These are phyloP conservation scores for Leptoteleia sp. DNA, from an alignment of 1,140 invertebrate species.

Conservation along the genomic window DNA sequence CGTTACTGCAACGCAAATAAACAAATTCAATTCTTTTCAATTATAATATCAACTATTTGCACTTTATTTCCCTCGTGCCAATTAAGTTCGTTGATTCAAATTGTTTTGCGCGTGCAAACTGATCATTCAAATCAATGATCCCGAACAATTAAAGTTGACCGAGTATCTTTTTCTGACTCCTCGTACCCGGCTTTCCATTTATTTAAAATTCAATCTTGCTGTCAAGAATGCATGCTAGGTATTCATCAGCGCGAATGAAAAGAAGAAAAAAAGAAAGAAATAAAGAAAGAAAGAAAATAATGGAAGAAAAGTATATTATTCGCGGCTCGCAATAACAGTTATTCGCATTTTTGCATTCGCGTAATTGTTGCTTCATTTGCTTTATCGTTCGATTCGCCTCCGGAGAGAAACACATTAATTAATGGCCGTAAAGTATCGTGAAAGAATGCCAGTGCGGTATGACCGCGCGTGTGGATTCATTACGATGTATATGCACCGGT, in stretches of 20 bases:
- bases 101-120: no score
- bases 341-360: slow-evolving; percentile 58
- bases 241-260: background rate
- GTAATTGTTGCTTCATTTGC: slow-evolving; percentile 66
- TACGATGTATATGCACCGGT: slow-evolving; percentile 60
- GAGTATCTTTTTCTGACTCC: no score
- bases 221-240: slow-evolving; percentile 17
- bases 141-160: no score
- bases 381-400: slow-evolving; percentile 65
- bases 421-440: slow-evolving; percentile 65
- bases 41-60: no score
- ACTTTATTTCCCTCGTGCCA: no score
- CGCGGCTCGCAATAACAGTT: slow-evolving; percentile 53
- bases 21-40: no score
- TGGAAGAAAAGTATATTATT: slow-evolving; percentile 45
- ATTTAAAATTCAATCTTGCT: slow-evolving; percentile 10
- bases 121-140: no score
- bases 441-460: slow-evolving; percentile 65
- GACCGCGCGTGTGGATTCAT: slow-evolving; percentile 64
- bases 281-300: no score
- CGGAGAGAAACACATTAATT: slow-evolving; percentile 63
- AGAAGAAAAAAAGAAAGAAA: no score
- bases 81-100: no score
- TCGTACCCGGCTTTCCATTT: slow-evolving; percentile 1
- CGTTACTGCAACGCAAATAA: no score